Evolutionary conservation across 2,888 invertebrate species (phyloP).

Genomic region (Parnassius orleans): DNA sequence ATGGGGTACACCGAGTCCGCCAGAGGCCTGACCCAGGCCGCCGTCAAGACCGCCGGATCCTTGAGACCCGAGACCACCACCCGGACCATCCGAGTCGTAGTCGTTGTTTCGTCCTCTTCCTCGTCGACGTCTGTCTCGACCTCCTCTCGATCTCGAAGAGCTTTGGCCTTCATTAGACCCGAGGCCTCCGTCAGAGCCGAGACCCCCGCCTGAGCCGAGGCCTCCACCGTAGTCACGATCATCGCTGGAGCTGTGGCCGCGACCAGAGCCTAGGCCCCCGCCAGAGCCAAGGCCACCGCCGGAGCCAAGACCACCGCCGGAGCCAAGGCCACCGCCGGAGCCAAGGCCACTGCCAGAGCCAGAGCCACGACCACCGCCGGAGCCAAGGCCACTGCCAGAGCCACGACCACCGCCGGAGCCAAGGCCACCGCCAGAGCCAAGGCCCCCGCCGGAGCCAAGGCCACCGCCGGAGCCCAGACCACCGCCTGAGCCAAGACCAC

Average conservation of each 20-base stretch:
- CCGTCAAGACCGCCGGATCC: constrained; percentile 50
- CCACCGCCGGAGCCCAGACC: constrained; percentile 39
- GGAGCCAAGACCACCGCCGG: constrained; percentile 35
- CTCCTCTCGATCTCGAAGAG: constrained; percentile 50
- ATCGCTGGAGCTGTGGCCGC: constrained; percentile 43
- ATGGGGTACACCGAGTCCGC: constrained; percentile 72
- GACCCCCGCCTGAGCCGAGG: constrained; percentile 36
- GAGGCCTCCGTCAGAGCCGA: constrained; percentile 39
- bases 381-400: constrained; percentile 37
- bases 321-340: constrained; percentile 15
- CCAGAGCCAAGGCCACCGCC: constrained; percentile 41
- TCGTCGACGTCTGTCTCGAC: constrained; percentile 65
- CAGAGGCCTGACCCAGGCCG: constrained; percentile 60
- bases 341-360: constrained; percentile 38
- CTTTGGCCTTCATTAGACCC: constrained; percentile 38
- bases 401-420: constrained; percentile 41
- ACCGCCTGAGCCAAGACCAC: constrained; percentile 39
- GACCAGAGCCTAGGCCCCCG: constrained; percentile 44
- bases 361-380: constrained; percentile 37
- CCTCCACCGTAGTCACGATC: constrained; percentile 37
- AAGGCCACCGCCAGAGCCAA: constrained; percentile 43
- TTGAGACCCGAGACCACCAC: constrained; percentile 41
- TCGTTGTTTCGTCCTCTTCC: constrained; percentile 68
- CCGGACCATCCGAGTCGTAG: constrained; percentile 42
- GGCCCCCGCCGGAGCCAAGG: constrained; percentile 43